Base-by-base conservation (phyloP, 2,888 invertebrate species). In the Cybosia mesomella region DNA sequence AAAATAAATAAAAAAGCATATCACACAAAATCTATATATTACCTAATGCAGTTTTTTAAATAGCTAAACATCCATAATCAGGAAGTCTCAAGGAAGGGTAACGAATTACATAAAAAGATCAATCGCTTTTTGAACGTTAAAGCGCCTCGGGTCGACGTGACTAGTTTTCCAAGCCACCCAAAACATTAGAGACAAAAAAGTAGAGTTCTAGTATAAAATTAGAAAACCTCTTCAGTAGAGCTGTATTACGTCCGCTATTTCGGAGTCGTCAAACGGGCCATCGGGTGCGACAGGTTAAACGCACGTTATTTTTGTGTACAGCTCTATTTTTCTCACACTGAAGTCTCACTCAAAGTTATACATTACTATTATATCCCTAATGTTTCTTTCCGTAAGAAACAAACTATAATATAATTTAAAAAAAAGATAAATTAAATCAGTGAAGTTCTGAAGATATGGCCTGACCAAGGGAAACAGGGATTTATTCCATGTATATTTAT, bases 241-340 rank as follows among this genome's bases (percentile, higher is more conserved):
- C 80, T 76, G 77, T 79, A 62, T 79, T 73, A 76, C 85, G 84
- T 85, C 83, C 79, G 88, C 90, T 94, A 93, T 94, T 94, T 92
- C 73, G 61, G 89, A 89, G 77, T 75, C 87, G 90, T 93, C 92
- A 92, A 88, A 91, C 90, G 87, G 58, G 69, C 82, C 78, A 76
- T 68, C 66, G 80, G 70, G 72, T 82, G 73, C 82, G 86, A 84
- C 81, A 79, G 77, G 83, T 85, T 81, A 83, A 84, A 79, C 72
- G n/a, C 13, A 55, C n/a, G 66, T 74, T 83, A 83, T 84, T 84
- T 84, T 79, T 75, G 81, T 76, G 64, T 72, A 68, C 49, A 49
- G 49, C 49, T 49, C 49, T 49, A 67, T 28, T 80, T 80, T 75
- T 82, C 77, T 79, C 79, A 81, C 79, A 71, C 74, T 75, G 71